Base-by-base conservation (phyloP, 2,888 invertebrate species). In the Ommatoiulus sabulosus region DNA sequence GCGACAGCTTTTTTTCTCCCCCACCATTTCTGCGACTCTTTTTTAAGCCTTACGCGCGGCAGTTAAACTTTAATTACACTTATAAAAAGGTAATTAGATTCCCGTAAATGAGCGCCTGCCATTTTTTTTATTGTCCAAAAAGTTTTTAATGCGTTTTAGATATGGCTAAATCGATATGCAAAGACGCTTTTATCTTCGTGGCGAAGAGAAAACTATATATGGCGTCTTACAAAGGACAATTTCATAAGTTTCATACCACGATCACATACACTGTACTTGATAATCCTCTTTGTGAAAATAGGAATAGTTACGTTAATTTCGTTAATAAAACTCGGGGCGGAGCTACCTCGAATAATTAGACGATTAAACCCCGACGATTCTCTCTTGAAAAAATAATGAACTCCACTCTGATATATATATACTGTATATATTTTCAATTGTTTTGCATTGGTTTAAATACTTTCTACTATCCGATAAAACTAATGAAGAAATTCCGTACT, bases 21-120 rank as follows among this genome's bases (percentile, higher is more conserved):
- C 72, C 20, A 8, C 72, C 24, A 72, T 72, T 72, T 72, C 72
- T 72, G 72, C 72, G 10, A 20, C 72, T 72, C 72, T 24, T 35
- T 35, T 35, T 35, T 72, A 72, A 72, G 72, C 72, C 72, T 35
- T 72, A 72, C 7, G 72, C 20, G 72, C 24, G 3, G 72, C 72
- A 72, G 72, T 72, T 72, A 72, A 72, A 72, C 72, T 72, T 72
- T 72, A 72, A 72, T 72, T 72, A 72, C 72, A 72, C 72, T 72
- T 72, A 72, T 72, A 72, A 72, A 72, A 72, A 72, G 72, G 72
- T 72, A 72, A 72, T 72, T 72, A 72, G 72, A 72, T 10, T 72
- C 24, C 72, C 72, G 72, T 72, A 72, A 72, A 72, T 72, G 72
- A 8, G 20, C 72, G 72, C 72, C 72, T 3, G 20, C 24, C 24